These are phyloP conservation scores for Lepidocyrtoides sp. DNA, from an alignment of 2,888 invertebrate species.

Conservation along the genomic window DNA sequence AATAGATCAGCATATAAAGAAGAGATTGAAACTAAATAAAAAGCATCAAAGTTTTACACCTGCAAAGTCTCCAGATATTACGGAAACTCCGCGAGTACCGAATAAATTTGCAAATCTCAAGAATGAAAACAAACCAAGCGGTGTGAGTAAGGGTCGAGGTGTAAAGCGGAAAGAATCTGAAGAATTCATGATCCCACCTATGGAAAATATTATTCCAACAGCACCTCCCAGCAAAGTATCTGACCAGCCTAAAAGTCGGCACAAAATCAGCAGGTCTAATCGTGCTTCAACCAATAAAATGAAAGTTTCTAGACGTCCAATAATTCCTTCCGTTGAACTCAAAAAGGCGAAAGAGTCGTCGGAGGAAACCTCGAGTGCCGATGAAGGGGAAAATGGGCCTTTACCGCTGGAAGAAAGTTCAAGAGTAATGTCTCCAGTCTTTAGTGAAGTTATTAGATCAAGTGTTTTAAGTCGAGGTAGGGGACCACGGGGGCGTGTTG, in stretches of 20 bases:
- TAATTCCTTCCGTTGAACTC: neutral
- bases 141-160: constrained; percentile 26
- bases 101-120: constrained; percentile 22
- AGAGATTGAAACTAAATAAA: constrained; percentile 15
- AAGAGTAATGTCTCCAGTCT: constrained; percentile 75
- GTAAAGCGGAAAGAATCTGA: constrained; percentile 74
- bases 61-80: constrained; percentile 79
- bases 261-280: constrained; percentile 49
- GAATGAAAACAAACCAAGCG: constrained; percentile 30
- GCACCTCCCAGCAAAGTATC: neutral
- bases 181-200: neutral
- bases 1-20: constrained; percentile 47
- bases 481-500: constrained; percentile 50
- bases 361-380: constrained; percentile 76
- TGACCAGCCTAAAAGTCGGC: constrained; percentile 28
- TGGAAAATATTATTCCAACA: neutral
- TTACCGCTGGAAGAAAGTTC: constrained; percentile 71
- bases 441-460: constrained; percentile 76
- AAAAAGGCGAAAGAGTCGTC: constrained; percentile 67
- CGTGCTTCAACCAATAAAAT: constrained; percentile 21
- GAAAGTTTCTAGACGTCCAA: neutral
- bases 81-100: constrained; percentile 63
- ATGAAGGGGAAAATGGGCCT: constrained; percentile 76
- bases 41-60: constrained; percentile 32
- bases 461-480: constrained; percentile 61